Conservation (phyloP, 2,113 vertebrate species). For the Hyla sarda region DNA sequence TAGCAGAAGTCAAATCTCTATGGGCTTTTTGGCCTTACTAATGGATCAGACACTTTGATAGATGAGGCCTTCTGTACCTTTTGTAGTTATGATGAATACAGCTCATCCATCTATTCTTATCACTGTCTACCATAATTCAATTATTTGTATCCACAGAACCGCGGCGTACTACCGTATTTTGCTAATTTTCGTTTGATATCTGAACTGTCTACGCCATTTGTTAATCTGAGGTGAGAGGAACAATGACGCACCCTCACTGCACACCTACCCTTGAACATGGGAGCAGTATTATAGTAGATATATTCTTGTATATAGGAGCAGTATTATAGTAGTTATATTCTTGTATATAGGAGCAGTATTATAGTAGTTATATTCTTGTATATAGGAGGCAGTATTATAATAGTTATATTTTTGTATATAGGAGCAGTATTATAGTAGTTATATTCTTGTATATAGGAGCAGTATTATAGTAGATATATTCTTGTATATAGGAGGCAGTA, state of each 20-base stretch:
- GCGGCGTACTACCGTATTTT: constrained; percentile 77
- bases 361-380: constrained; percentile 16
- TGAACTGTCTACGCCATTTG: constrained; percentile 81
- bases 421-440: constrained; percentile 14
- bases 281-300: neutral
- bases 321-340: constrained; percentile 1
- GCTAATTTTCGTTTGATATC: constrained; percentile 82
- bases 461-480: constrained; percentile 20
- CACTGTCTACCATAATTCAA: neutral
- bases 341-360: neutral
- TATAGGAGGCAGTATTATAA: neutral
- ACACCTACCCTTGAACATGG: neutral
- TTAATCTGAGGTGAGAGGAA: constrained; percentile 76
- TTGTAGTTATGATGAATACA: neutral
- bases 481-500: neutral
- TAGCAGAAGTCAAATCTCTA: neutral
- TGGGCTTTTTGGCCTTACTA: neutral
- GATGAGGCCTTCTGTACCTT: neutral
- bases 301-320: neutral
- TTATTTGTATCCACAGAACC: constrained; percentile 67
- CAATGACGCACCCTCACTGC: neutral
- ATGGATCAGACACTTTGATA: neutral
- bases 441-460: constrained; percentile 3
- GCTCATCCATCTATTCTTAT: neutral
- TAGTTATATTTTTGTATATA: too few species aligned